phyloP scores from a whole-genome alignment of 2,888 invertebrate species.

The Amaurobius ferox region DNA sequence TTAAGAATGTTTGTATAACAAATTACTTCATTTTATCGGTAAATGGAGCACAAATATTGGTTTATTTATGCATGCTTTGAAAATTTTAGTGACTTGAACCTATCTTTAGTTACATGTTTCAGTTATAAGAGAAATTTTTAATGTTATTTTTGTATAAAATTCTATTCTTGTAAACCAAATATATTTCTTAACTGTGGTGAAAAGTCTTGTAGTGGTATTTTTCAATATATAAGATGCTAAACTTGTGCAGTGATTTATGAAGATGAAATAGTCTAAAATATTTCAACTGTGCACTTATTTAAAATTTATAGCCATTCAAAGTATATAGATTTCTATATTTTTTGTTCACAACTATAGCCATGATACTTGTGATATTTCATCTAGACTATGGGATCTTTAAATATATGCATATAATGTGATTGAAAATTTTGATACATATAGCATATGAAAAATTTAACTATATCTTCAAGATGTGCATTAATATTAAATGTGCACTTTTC shows the following conservation, averaged over 20 bases:
- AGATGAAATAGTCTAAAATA: too few relatives aligned
- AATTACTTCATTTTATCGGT: background rate
- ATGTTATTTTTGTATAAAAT: constrained; percentile 10
- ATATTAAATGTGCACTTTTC: too few relatives aligned
- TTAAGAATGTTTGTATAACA: background rate
- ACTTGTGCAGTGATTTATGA: background rate
- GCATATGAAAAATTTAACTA: too few relatives aligned
- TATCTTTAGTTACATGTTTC: background rate
- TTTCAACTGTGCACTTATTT: too few relatives aligned
- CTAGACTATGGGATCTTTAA: too few relatives aligned
- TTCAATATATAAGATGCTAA: background rate
- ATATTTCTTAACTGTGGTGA: background rate
- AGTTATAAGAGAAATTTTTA: background rate
- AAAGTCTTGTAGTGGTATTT: background rate
- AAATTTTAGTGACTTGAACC: background rate
- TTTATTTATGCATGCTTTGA: background rate
- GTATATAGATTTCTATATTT: too few relatives aligned
- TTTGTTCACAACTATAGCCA: too few relatives aligned
- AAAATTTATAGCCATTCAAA: too few relatives aligned
- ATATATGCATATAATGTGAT: too few relatives aligned
- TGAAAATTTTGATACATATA: too few relatives aligned
- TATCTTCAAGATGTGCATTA: too few relatives aligned
- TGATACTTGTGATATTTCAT: too few relatives aligned
- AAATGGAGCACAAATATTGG: constrained; percentile 9
- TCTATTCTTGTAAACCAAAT: background rate